Conservation (phyloP, 2,113 vertebrate genomes). For the Ornithorhynchus anatinus region DNA sequence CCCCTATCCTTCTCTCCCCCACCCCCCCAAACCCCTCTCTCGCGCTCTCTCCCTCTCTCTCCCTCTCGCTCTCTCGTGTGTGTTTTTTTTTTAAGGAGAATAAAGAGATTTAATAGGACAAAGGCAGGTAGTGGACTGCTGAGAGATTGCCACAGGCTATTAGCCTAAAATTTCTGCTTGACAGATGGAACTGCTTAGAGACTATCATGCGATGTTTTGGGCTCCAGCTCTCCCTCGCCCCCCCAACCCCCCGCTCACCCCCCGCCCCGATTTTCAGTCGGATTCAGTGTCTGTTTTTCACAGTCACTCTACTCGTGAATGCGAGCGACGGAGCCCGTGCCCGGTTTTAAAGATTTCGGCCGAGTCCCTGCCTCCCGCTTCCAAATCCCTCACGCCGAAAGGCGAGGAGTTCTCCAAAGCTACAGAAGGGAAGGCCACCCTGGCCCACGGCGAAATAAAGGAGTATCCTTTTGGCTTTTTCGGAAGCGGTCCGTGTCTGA, state of each 20-base stretch:
- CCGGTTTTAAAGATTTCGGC: conserved; percentile 46
- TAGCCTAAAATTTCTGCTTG: conserved; percentile 92
- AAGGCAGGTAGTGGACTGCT: conserved; percentile 92
- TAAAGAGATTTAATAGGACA: conserved; percentile 92
- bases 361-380: conserved; percentile 36
- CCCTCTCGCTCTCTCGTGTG: no score
- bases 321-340: no score
- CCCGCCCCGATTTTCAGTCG: conserved; percentile 68
- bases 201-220: conserved; percentile 97
- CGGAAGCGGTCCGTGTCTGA: no score
- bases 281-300: conserved; percentile 82
- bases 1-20: conserved; percentile 66
- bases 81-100: conserved; percentile 77
- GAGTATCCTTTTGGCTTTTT: no score
- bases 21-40: no score
- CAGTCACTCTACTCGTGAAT: conserved; percentile 77
- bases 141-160: conserved; percentile 90
- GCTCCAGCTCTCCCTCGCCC: conserved; percentile 60
- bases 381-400: no score
- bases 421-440: no score
- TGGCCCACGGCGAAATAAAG: no score
- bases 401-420: no score
- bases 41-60: conserved; percentile 15
- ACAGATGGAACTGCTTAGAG: conserved; percentile 98
- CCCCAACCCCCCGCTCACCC: background rate